Percentiles rank a stretch among this genome's conserved stretches.
Conservation (phyloP, 2,797 vertebrate genomes). For the Sebastes matsubarae region DNA sequence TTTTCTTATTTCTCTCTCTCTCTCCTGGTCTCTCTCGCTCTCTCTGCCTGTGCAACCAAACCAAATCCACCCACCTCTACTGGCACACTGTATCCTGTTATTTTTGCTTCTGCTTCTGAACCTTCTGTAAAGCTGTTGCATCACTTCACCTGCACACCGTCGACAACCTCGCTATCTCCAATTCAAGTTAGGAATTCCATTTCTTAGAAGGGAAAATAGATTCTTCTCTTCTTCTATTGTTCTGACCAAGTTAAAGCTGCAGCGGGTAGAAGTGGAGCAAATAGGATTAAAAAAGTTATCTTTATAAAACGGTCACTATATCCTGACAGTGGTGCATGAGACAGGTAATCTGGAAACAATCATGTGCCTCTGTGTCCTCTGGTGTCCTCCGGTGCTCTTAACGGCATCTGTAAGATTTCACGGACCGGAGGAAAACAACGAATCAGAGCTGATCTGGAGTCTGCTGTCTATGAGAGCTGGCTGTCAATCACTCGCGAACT, state of each 20-base stretch:
- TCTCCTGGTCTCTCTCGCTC: background rate
- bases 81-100: constrained; percentile 56
- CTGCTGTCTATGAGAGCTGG: too few species aligned
- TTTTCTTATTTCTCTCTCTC: background rate
- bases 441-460: too few species aligned
- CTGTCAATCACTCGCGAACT: too few species aligned
- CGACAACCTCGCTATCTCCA: constrained; percentile 1
- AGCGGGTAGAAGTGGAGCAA: too few species aligned
- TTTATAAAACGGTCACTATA: too few species aligned
- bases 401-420: too few species aligned
- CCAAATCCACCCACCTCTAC: constrained; percentile 58
- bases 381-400: too few species aligned
- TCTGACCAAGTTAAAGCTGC: background rate
- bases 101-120: constrained; percentile 50
- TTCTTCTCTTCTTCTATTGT: background rate
- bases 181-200: constrained; percentile 7
- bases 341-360: too few species aligned
- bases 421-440: too few species aligned
- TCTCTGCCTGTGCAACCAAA: constrained; percentile 29
- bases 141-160: constrained; percentile 48
- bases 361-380: too few species aligned
- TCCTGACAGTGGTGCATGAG: too few species aligned
- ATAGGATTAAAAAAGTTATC: too few species aligned
- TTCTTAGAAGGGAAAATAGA: background rate
- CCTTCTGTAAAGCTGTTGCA: constrained; percentile 41